Percentiles rank a stretch among this genome's conserved stretches.
Evolutionary conservation across 2,888 invertebrate genomes (phyloP).

Genomic region (Cerastoderma edule): DNA sequence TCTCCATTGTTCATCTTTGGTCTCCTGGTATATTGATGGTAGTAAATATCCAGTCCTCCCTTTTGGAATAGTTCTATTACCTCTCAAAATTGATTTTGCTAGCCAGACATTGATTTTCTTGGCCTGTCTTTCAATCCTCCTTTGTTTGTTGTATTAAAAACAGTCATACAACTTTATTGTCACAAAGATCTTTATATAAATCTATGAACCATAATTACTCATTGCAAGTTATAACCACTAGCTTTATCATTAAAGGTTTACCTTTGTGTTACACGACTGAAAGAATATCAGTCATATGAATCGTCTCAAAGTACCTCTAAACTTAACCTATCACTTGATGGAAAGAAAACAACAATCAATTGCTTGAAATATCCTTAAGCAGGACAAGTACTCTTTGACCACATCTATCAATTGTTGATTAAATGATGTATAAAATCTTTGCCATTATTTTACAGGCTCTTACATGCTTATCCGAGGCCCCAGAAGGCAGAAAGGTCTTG

Average conservation of each 20-base stretch:
- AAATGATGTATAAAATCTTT: not conserved
- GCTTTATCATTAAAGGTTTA: too few species aligned
- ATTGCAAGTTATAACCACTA: too few species aligned
- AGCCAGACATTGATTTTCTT: too few species aligned
- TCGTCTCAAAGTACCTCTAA: not conserved
- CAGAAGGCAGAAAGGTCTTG: conserved; percentile 81
- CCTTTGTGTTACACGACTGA: not conserved
- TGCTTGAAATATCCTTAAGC: not conserved
- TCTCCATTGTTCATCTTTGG: not conserved
- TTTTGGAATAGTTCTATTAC: too few species aligned
- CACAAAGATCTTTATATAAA: too few species aligned
- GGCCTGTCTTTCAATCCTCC: too few species aligned
- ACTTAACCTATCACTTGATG: not conserved
- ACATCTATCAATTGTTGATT: not conserved
- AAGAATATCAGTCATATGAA: not conserved
- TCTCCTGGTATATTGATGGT: too few species aligned
- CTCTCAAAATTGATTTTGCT: too few species aligned
- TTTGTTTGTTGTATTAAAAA: too few species aligned
- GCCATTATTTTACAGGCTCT: conserved; percentile 77
- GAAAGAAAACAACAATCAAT: not conserved
- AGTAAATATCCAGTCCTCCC: too few species aligned
- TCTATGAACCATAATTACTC: too few species aligned
- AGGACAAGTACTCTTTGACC: not conserved
- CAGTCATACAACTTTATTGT: too few species aligned
- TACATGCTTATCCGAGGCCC: conserved; percentile 83